Percentiles rank a stretch among this genome's conserved stretches.
Evolutionary conservation across 2,888 invertebrate genomes (phyloP).

Genomic region (Cephonodes hylas): DNA sequence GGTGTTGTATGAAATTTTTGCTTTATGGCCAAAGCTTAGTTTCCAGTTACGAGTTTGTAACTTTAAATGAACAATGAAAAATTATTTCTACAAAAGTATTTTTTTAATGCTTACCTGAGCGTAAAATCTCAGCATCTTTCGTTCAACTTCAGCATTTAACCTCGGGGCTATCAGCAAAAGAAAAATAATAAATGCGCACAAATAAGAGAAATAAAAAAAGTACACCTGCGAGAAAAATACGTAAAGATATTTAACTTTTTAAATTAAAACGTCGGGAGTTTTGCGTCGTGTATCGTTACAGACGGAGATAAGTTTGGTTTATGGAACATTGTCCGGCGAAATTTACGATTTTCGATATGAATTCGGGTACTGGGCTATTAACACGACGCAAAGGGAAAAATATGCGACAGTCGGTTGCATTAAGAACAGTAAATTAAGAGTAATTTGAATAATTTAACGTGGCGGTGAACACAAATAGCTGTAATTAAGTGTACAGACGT

Average conservation of each 20-base stretch:
- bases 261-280: constrained; percentile 20
- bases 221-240: background rate
- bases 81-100: constrained; percentile 1
- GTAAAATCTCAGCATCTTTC: background rate
- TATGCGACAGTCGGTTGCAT: constrained; percentile 65
- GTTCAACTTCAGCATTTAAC: background rate
- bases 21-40: constrained; percentile 25
- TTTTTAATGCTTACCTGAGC: background rate
- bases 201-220: background rate
- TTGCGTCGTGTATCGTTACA: constrained; percentile 41
- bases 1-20: constrained; percentile 48
- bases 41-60: background rate
- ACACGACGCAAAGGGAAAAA: constrained; percentile 60
- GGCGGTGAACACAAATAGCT: constrained; percentile 69
- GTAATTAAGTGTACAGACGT: constrained; percentile 61
- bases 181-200: background rate
- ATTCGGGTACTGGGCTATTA: constrained; percentile 67
- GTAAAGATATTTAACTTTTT: constrained; percentile 6
- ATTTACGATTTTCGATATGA: constrained; percentile 66
- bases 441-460: constrained; percentile 74
- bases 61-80: constrained; percentile 6
- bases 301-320: constrained; percentile 66
- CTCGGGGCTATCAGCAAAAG: background rate
- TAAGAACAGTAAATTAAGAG: constrained; percentile 69
- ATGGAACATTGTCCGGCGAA: constrained; percentile 54